These are phyloP conservation scores for Patella depressa DNA, from an alignment of 2,888 invertebrate genomes.

Conservation along the genomic window DNA sequence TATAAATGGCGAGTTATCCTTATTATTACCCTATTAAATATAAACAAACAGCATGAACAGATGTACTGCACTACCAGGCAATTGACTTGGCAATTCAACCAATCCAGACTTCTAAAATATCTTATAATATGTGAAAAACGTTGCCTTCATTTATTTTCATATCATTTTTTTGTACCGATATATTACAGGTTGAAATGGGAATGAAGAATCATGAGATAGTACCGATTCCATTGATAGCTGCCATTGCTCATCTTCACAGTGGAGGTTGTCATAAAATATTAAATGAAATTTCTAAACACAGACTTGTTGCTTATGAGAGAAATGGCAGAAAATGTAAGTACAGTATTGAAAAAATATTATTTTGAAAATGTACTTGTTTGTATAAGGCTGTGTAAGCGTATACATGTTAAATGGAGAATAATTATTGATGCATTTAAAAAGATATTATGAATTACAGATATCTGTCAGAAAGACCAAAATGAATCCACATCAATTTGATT, in stretches of 20 bases:
- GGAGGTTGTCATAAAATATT: slow-evolving; percentile 95
- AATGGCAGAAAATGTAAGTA: slow-evolving; percentile 75
- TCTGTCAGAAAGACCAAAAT: no score
- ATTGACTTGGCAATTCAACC: no score
- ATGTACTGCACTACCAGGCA: no score
- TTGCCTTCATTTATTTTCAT: no score
- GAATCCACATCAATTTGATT: no score
- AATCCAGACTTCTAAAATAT: no score
- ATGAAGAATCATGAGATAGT: slow-evolving; percentile 99
- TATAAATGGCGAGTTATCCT: no score
- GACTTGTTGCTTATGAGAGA: slow-evolving; percentile 92
- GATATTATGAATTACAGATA: no score
- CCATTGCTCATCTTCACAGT: slow-evolving; percentile 91
- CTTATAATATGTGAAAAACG: no score
- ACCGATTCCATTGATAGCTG: slow-evolving; percentile 88
- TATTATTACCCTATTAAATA: no score
- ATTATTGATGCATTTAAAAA: background rate
- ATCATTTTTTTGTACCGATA: background rate
- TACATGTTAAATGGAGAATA: background rate
- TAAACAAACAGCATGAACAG: no score
- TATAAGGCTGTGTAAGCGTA: no score
- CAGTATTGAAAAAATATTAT: background rate
- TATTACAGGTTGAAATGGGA: slow-evolving; percentile 94
- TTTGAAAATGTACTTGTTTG: background rate
- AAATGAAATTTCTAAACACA: slow-evolving; percentile 89